Evolutionary conservation across 2,113 vertebrate genomes (phyloP), one percentile per base, ranked within the genome.

Genomic region (Phaetusa simplex): DNA sequence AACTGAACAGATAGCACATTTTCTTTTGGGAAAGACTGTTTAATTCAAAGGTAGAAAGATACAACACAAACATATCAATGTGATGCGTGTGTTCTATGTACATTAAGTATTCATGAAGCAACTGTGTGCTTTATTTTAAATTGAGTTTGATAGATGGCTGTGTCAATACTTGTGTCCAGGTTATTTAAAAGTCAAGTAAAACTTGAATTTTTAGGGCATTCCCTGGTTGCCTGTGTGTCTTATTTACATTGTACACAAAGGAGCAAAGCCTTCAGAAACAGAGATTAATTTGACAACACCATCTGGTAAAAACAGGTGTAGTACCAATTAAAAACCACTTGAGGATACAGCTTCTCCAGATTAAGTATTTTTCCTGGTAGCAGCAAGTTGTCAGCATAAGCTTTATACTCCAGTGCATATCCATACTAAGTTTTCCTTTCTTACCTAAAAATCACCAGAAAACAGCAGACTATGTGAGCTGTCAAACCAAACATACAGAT

Each of bases 161-260:
- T 96, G 62, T 92, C 65, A 83, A 56, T 91, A 89, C 38, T 91
- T 92, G 77, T 92, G 77, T 96, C 93, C 77, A 82, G 29, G 73
- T 95, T 89, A 92, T 95, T 96, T 95, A 91, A 94, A 96, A 94
- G 69, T 89, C 81, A 95, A 96, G 91, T 96, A 97, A 96, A 96
- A 93, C 92, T 94, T 97, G 88, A 92, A 92, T 89, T 95, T 86
- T 89, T 94, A 97, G 80, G 49, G 70, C n/a, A 91, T 55, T 93
- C 61, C 27, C 22, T 42, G 42, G 71, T 88, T 95, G 83, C 27
- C 49, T 95, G 21, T 55, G 67, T 79, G 52, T 91, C 55, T 95
- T 92, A 85, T 80, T 96, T 97, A 76, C 61, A 85, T 89, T 69
- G n/a, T n/a, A 72, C 61, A 85, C 56, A 71, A 76, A 84, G 49